Percentiles rank a stretch among this genome's conserved stretches.
Conservation (phyloP, 1,140 invertebrate species). For the Drosophila eugracilis region DNA sequence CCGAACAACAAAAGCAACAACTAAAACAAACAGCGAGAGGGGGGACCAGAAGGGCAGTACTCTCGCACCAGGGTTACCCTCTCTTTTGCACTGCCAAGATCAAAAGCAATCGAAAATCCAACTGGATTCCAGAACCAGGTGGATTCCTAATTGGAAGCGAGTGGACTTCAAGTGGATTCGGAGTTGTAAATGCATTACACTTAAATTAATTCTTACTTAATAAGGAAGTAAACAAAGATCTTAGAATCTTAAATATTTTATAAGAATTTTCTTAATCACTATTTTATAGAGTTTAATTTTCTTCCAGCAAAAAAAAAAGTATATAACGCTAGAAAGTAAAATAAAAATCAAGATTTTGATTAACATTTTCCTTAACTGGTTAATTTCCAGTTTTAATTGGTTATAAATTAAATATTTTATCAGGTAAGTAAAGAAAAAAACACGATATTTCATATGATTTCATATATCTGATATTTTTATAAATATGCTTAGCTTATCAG, state of each 20-base stretch:
- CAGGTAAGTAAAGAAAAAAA: background rate
- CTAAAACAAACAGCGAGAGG: slow-evolving; percentile 42
- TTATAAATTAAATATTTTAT: background rate
- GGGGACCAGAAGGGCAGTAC: background rate
- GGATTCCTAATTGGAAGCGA: background rate
- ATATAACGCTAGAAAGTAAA: too few species aligned
- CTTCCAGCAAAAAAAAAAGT: too few species aligned
- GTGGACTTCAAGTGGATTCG: slow-evolving; percentile 12
- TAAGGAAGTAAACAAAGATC: background rate
- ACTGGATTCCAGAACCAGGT: background rate
- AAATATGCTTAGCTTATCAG: slow-evolving; percentile 38
- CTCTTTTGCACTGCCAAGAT: background rate
- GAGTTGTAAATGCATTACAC: slow-evolving; percentile 1
- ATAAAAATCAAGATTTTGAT: background rate
- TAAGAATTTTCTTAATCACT: background rate
- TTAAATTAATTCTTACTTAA: background rate
- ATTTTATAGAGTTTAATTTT: too few species aligned
- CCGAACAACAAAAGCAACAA: slow-evolving; percentile 47
- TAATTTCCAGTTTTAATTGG: background rate
- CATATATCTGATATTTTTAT: slow-evolving; percentile 6
- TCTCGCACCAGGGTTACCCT: slow-evolving; percentile 19
- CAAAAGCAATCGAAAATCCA: slow-evolving; percentile 7
- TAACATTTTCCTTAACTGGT: background rate
- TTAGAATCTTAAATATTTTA: slow-evolving; percentile 1
- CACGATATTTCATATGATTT: background rate